Percentiles rank a stretch among this genome's conserved stretches.
phyloP scores from a whole-genome alignment of 2,888 invertebrate genomes.

The Listrodromus nycthemerus region DNA sequence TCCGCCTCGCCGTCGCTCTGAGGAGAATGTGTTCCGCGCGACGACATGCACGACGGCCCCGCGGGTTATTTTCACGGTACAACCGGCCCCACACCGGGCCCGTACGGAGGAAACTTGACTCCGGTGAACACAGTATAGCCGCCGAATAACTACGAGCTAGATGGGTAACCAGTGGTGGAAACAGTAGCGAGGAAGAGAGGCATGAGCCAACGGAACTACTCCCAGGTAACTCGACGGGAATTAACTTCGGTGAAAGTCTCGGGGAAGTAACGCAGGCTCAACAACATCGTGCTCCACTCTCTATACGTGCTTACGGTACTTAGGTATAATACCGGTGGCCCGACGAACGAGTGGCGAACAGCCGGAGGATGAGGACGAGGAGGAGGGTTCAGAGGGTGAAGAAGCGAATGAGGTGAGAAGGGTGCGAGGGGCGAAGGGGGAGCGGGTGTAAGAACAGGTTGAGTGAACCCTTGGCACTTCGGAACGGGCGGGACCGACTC shows the following conservation, averaged over 20 bases:
- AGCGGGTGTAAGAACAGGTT: not conserved
- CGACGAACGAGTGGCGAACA: constrained; percentile 9
- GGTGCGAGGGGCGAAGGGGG: too few species aligned
- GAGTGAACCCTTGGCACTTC: constrained; percentile 34
- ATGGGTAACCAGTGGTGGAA: not conserved
- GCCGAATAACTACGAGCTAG: constrained; percentile 35
- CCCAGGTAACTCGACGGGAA: constrained; percentile 47
- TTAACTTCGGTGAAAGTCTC: constrained; percentile 59
- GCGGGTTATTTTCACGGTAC: constrained; percentile 61
- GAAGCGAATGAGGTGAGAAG: constrained; percentile 48
- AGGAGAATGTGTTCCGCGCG: constrained; percentile 38
- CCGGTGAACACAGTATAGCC: constrained; percentile 39
- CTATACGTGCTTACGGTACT: constrained; percentile 45
- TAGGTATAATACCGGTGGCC: constrained; percentile 25
- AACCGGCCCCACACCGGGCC: constrained; percentile 45
- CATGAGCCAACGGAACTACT: constrained; percentile 21
- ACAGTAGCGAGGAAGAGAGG: not conserved
- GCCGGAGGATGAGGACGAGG: constrained; percentile 19
- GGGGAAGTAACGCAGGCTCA: constrained; percentile 40
- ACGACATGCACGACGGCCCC: constrained; percentile 40
- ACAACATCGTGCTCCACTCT: constrained; percentile 30
- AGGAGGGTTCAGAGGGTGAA: not conserved
- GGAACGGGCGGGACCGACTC: not conserved
- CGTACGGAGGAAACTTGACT: constrained; percentile 59
- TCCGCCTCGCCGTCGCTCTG: not conserved